Percentiles rank a stretch among this genome's conserved stretches.
These are phyloP conservation scores for Morinoia aosen DNA, from an alignment of 2,888 invertebrate genomes.

Conservation along the genomic window DNA sequence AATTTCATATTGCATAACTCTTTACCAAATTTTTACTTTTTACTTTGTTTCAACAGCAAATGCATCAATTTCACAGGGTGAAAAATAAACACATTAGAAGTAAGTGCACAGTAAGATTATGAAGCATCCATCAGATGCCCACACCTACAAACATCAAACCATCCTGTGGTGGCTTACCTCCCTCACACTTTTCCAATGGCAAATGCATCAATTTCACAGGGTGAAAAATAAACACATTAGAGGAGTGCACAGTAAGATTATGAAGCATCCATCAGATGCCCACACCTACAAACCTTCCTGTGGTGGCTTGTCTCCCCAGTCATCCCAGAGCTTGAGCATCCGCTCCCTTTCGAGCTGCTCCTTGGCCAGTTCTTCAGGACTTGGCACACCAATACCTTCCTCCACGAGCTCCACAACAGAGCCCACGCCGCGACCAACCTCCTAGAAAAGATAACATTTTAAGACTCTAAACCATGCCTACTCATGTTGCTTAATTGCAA, in stretches of 20 bases:
- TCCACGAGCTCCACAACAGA: conserved; percentile 80
- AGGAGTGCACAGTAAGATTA: not conserved
- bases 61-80: not conserved
- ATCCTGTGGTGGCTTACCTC: not conserved
- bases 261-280: not conserved
- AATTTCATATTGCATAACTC: too few species aligned
- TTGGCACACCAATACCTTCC: conserved; percentile 85
- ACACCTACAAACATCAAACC: conserved; percentile 1
- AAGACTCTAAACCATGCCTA: not conserved
- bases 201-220: not conserved
- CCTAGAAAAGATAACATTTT: conserved; percentile 71
- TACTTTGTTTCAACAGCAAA: not conserved
- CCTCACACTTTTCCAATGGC: not conserved
- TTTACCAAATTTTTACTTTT: not conserved
- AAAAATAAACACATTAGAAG: not conserved
- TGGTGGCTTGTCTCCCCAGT: conserved; percentile 21
- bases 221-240: not conserved
- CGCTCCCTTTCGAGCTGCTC: conserved; percentile 70
- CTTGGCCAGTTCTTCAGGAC: conserved; percentile 83
- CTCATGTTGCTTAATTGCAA: too few species aligned
- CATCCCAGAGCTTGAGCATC: conserved; percentile 26
- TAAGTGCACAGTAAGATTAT: not conserved
- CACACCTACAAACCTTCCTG: not conserved
- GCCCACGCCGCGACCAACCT: conserved; percentile 85
- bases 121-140: not conserved